These are phyloP conservation scores for Medauroidea extradentata DNA, from an alignment of 1,140 invertebrate species.

Conservation along the genomic window DNA sequence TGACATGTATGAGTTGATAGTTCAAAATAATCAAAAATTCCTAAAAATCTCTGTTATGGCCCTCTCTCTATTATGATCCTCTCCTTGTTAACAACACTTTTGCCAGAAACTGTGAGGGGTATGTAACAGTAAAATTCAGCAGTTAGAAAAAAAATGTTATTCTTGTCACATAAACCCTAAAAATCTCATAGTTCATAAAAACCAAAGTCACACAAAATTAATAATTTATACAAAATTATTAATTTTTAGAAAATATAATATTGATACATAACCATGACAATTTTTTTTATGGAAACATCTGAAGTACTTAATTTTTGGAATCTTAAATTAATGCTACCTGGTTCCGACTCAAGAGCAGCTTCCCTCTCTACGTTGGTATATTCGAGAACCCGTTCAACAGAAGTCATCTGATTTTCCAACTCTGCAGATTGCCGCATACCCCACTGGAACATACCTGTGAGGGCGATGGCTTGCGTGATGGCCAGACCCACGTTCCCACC, in stretches of 20 bases:
- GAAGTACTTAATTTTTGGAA: neutral
- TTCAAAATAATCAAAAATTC: too few relatives aligned
- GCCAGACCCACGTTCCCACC: conserved; percentile 74
- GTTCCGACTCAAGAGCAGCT: conserved; percentile 39
- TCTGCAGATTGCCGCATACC: conserved; percentile 79
- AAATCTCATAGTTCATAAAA: too few relatives aligned
- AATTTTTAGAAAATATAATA: neutral
- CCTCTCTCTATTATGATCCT: too few relatives aligned
- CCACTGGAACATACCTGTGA: conserved; percentile 83
- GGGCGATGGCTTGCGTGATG: conserved; percentile 75
- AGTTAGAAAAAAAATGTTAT: too few relatives aligned
- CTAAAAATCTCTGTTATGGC: too few relatives aligned
- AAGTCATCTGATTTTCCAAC: conserved; percentile 77
- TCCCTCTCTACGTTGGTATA: conserved; percentile 58
- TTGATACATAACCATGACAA: neutral
- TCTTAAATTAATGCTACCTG: conserved; percentile 30
- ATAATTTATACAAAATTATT: too few relatives aligned
- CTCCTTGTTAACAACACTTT: too few relatives aligned
- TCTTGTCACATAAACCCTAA: too few relatives aligned
- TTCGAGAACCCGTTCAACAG: conserved; percentile 72
- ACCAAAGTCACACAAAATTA: too few relatives aligned
- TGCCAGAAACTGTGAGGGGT: too few relatives aligned
- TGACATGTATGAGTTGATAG: too few relatives aligned
- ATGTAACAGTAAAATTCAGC: too few relatives aligned
- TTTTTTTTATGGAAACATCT: neutral